Percentiles rank a stretch among this genome's conserved stretches.
Conservation (phyloP, 2,888 invertebrate species). For the Cartodere bifasciata region DNA sequence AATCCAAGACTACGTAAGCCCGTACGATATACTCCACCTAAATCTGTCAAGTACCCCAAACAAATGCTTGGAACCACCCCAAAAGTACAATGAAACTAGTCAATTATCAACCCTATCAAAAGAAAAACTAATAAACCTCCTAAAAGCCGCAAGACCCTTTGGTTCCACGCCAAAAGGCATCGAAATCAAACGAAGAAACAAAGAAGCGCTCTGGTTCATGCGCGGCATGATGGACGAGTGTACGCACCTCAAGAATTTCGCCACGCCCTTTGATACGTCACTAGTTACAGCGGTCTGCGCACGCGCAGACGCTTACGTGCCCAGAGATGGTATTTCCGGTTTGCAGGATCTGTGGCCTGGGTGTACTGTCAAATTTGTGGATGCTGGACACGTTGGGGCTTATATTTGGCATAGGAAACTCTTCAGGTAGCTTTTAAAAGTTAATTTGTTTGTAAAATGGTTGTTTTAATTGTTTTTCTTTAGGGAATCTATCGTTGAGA, state of each 20-base stretch:
- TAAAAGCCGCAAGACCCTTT: too few species aligned
- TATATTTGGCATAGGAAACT: slow-evolving; percentile 76
- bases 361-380: slow-evolving; percentile 72
- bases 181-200: slow-evolving; percentile 57
- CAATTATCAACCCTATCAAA: too few species aligned
- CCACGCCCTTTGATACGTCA: slow-evolving; percentile 74
- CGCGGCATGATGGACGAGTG: slow-evolving; percentile 97
- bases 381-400: slow-evolving; percentile 82
- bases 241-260: slow-evolving; percentile 90
- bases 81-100: too few species aligned
- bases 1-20: too few species aligned
- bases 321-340: slow-evolving; percentile 67
- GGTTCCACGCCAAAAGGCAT: slow-evolving; percentile 15
- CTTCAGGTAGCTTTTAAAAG: slow-evolving; percentile 54
- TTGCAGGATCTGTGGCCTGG: slow-evolving; percentile 90
- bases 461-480: slow-evolving; percentile 21
- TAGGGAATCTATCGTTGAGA: slow-evolving; percentile 64
- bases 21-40: too few species aligned
- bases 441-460: not conserved
- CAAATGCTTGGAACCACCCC: too few species aligned
- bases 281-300: slow-evolving; percentile 87
- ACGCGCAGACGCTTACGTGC: slow-evolving; percentile 81
- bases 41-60: too few species aligned
- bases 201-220: slow-evolving; percentile 87
- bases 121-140: too few species aligned